These are phyloP conservation scores for Burhinus oedicnemus DNA, from an alignment of 2,113 vertebrate genomes.

Conservation along the genomic window DNA sequence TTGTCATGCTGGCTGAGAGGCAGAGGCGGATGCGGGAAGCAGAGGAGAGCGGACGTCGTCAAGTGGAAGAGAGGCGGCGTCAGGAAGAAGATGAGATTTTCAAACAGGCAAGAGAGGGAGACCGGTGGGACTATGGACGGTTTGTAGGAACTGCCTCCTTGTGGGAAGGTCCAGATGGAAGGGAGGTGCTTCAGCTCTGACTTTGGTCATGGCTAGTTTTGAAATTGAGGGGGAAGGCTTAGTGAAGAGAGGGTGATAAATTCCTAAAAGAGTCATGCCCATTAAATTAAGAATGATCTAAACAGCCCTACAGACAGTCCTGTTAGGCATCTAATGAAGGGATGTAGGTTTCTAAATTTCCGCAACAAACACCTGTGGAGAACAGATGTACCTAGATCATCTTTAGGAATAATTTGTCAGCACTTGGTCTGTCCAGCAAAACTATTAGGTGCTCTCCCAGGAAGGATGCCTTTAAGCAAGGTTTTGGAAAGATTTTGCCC, in stretches of 20 bases:
- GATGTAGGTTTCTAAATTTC: background rate
- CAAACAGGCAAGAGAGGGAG: slow-evolving; percentile 80
- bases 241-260: background rate
- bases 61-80: slow-evolving; percentile 82
- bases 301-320: background rate
- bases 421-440: background rate
- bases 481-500: background rate
- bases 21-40: slow-evolving; percentile 86
- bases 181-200: background rate
- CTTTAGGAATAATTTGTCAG: background rate
- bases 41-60: slow-evolving; percentile 88
- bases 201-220: background rate
- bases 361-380: background rate
- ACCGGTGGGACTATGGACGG: background rate
- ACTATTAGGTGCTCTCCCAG: background rate
- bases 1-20: slow-evolving; percentile 86
- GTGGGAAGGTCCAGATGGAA: background rate
- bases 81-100: slow-evolving; percentile 90
- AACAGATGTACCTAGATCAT: background rate
- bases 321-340: background rate
- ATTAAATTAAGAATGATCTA: background rate
- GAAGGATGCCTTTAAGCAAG: background rate
- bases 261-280: background rate
- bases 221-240: background rate
- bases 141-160: background rate